A percentile compares a stretch with the other conserved stretches of the same genome.
Conservation (phyloP, 1,140 invertebrate species). For the Megalonaias nervosa region DNA sequence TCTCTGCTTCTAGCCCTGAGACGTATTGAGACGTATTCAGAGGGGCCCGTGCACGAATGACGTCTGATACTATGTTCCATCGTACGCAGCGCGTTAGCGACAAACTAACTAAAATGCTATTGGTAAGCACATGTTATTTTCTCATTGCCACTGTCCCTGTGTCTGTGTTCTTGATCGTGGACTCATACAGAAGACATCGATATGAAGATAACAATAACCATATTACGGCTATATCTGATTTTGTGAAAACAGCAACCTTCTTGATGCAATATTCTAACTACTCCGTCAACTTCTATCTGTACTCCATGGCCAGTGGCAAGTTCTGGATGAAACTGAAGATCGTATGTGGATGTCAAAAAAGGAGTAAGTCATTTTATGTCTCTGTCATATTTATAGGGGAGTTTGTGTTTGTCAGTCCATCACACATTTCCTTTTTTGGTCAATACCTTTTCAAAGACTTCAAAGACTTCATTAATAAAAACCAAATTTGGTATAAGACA, state of each 20-base stretch:
- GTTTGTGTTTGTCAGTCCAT: no score
- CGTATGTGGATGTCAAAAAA: constrained; percentile 10
- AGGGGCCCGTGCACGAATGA: constrained; percentile 6
- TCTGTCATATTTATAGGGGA: no score
- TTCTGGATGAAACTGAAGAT: constrained; percentile 76
- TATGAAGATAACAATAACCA: constrained; percentile 4
- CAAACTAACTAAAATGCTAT: constrained; percentile 48
- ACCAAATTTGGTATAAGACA: no score
- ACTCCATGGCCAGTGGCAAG: constrained; percentile 86
- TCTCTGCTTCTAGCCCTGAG: constrained; percentile 36
- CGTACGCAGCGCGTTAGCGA: constrained; percentile 23
- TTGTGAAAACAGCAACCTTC: constrained; percentile 75
- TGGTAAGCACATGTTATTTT: constrained; percentile 51
- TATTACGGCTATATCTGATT: constrained; percentile 21
- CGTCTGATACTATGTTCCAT: constrained; percentile 3
- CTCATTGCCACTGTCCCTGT: constrained; percentile 52
- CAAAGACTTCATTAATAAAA: no score
- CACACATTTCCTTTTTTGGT: no score
- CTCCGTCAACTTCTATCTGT: constrained; percentile 87
- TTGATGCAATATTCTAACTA: constrained; percentile 86
- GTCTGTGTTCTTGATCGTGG: constrained; percentile 50
- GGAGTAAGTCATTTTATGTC: constrained; percentile 16
- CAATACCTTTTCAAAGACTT: no score
- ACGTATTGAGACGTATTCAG: background rate
- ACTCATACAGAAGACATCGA: constrained; percentile 29